These are phyloP conservation scores for Dallia pectoralis DNA, from an alignment of 2,797 vertebrate genomes.

Conservation along the genomic window DNA sequence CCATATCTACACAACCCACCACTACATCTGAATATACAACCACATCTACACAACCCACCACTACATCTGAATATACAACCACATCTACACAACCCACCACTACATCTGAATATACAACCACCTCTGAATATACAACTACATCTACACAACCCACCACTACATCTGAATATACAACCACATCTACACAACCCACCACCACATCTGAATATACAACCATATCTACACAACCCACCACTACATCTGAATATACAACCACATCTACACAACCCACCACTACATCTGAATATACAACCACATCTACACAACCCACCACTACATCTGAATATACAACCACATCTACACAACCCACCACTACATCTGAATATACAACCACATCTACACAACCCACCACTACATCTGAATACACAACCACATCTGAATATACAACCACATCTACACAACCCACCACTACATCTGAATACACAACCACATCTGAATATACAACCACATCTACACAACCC, in stretches of 20 bases:
- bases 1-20: background rate
- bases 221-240: background rate
- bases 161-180: too few species aligned
- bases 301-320: background rate
- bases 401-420: background rate
- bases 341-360: background rate
- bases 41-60: background rate
- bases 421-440: too few species aligned
- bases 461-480: background rate
- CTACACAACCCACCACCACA: background rate
- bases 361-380: background rate
- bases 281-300: too few species aligned
- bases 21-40: background rate
- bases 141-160: too few species aligned
- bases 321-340: background rate
- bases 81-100: conserved; percentile 1
- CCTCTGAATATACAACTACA: too few species aligned
- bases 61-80: background rate
- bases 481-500: background rate
- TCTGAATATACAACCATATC: background rate
- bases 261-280: too few species aligned
- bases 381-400: background rate
- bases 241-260: background rate
- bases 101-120: background rate
- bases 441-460: conserved; percentile 3